Evolutionary conservation across 1,140 invertebrate species (phyloP).

Genomic region (Acyrthosiphon pisum): DNA sequence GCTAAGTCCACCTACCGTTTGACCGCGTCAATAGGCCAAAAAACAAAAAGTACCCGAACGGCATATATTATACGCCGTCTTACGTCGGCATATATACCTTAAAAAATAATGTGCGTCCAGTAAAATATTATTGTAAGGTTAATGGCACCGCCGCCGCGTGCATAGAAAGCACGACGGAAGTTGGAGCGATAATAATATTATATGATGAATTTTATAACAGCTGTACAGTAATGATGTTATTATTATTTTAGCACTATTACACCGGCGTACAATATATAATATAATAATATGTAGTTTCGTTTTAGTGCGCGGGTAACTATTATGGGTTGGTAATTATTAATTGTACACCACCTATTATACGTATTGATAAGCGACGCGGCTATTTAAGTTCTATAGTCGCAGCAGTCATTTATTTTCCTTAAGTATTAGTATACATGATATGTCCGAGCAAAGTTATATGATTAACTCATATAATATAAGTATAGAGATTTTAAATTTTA

Average conservation of each 20-base stretch:
- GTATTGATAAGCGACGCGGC: neutral
- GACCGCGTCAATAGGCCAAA: conserved; percentile 14
- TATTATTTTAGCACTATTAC: neutral
- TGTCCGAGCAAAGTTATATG: neutral
- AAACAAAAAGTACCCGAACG: neutral
- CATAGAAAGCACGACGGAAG: conserved; percentile 33
- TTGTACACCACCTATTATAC: neutral
- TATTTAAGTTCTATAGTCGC: neutral
- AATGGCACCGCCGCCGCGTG: neutral
- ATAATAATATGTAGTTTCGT: neutral
- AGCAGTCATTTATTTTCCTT: neutral
- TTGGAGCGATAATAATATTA: neutral
- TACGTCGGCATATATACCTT: neutral
- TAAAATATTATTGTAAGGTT: neutral
- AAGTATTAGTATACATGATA: neutral
- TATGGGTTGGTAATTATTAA: neutral
- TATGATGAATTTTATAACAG: neutral
- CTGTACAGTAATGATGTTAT: neutral
- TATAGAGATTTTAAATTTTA: conserved; percentile 11
- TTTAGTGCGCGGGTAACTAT: neutral
- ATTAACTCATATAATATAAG: neutral
- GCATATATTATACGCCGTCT: neutral
- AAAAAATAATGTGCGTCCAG: neutral
- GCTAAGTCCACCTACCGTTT: neutral
- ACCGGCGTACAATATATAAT: too few species aligned